phyloP scores from a whole-genome alignment of 2,113 vertebrate genomes.

The Galbula dea region DNA sequence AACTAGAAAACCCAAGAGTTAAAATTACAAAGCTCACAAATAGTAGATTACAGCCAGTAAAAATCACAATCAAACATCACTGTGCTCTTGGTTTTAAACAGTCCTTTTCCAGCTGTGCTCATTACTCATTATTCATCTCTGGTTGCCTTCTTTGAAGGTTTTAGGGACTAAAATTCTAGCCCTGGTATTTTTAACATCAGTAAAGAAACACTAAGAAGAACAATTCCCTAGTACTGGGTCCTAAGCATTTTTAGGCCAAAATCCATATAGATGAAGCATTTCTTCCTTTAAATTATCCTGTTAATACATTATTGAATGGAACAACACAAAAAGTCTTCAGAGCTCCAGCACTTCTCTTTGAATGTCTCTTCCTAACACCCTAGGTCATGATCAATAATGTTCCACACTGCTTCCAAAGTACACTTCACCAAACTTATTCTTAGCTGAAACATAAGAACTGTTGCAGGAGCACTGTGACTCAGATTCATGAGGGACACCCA shows the following conservation, averaged over 20 bases:
- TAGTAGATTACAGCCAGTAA: slow-evolving; percentile 3
- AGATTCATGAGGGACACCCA: neutral
- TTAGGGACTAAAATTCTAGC: neutral
- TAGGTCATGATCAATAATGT: neutral
- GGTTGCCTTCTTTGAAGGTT: neutral
- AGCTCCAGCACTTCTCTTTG: neutral
- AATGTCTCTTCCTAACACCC: neutral
- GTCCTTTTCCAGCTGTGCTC: slow-evolving; percentile 25
- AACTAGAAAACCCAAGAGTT: slow-evolving; percentile 5
- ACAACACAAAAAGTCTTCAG: neutral
- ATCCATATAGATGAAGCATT: neutral
- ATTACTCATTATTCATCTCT: slow-evolving; percentile 40
- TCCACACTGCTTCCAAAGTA: neutral
- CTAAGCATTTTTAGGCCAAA: neutral
- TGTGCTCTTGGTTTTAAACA: slow-evolving; percentile 35
- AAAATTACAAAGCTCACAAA: slow-evolving; percentile 36
- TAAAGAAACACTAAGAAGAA: neutral
- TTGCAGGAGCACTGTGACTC: neutral
- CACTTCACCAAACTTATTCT: neutral
- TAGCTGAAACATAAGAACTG: neutral
- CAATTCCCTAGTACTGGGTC: neutral
- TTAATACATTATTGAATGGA: slow-evolving; percentile 8
- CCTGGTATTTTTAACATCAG: neutral
- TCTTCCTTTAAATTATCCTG: neutral
- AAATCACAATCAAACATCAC: slow-evolving; percentile 53